Conservation (phyloP, 2,888 invertebrate genomes). For the Ypsolopha scabrella region DNA sequence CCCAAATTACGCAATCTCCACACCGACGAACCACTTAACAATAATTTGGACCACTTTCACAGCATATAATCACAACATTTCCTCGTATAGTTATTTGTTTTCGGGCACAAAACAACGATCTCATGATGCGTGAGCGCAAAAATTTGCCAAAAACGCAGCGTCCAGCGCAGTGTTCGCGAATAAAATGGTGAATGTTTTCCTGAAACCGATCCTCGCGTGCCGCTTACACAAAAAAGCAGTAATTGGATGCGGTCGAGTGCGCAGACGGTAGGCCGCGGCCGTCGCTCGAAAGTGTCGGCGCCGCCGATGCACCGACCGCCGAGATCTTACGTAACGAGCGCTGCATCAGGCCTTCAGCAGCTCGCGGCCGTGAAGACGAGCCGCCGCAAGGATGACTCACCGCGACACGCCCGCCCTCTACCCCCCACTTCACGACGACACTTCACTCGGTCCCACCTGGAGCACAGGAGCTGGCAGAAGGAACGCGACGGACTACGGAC, state of each 20-base stretch:
- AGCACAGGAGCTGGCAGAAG: neutral
- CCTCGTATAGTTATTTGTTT: neutral
- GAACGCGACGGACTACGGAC: constrained; percentile 24
- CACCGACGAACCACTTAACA: neutral
- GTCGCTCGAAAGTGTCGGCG: constrained; percentile 44
- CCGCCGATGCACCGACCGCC: constrained; percentile 52
- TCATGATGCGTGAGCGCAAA: neutral
- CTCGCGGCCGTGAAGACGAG: constrained; percentile 59
- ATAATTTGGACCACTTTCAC: neutral
- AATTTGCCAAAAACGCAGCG: constrained; percentile 20
- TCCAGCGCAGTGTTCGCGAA: constrained; percentile 39
- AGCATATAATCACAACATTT: neutral
- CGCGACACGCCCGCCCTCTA: constrained; percentile 55
- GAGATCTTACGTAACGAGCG: constrained; percentile 58
- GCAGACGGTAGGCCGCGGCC: constrained; percentile 20
- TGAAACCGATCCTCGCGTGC: constrained; percentile 59
- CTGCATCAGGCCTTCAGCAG: constrained; percentile 44
- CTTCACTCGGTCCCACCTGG: neutral
- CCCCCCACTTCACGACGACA: constrained; percentile 11
- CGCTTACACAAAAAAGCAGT: constrained; percentile 14
- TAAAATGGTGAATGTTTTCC: constrained; percentile 66
- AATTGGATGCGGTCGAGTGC: constrained; percentile 52
- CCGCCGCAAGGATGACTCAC: constrained; percentile 65
- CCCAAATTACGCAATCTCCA: neutral
- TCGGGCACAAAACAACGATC: neutral